phyloP scores from a whole-genome alignment of 2,888 invertebrate species.

The Drosophila melanosoma region DNA sequence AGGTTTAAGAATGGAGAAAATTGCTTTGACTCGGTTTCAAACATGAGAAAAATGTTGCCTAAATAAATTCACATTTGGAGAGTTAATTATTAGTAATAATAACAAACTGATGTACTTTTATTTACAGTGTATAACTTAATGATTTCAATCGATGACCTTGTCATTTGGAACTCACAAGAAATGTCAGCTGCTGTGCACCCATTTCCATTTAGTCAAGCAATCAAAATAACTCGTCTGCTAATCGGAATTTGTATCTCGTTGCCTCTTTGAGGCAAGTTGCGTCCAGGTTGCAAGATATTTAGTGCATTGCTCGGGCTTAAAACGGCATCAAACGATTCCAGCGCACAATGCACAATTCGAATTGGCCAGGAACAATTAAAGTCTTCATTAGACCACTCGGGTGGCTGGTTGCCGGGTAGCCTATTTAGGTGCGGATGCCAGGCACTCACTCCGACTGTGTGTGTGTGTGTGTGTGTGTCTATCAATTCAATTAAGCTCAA shows the following conservation, averaged over 20 bases:
- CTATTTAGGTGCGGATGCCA: slow-evolving; percentile 65
- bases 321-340: slow-evolving; percentile 51
- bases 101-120: not conserved
- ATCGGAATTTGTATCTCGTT: slow-evolving; percentile 17
- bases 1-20: not conserved
- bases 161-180: slow-evolving; percentile 8
- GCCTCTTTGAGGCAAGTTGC: not conserved
- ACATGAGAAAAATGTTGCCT: not conserved
- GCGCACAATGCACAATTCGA: slow-evolving; percentile 23
- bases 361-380: slow-evolving; percentile 59
- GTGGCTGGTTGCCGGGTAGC: slow-evolving; percentile 24
- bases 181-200: slow-evolving; percentile 17
- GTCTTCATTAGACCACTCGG: slow-evolving; percentile 60
- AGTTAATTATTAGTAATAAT: not conserved
- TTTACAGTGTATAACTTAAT: not conserved
- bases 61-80: not conserved
- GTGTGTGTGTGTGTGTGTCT: slow-evolving; percentile 38
- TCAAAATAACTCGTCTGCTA: slow-evolving; percentile 41
- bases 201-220: slow-evolving; percentile 29
- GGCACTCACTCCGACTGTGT: not conserved
- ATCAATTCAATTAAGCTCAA: slow-evolving; percentile 64
- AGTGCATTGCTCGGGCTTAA: slow-evolving; percentile 39
- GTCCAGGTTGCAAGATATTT: slow-evolving; percentile 24
- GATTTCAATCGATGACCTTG: not conserved
- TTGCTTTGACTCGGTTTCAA: not conserved